Base-by-base conservation (phyloP, 2,888 invertebrate species). In the Busseola fusca region DNA sequence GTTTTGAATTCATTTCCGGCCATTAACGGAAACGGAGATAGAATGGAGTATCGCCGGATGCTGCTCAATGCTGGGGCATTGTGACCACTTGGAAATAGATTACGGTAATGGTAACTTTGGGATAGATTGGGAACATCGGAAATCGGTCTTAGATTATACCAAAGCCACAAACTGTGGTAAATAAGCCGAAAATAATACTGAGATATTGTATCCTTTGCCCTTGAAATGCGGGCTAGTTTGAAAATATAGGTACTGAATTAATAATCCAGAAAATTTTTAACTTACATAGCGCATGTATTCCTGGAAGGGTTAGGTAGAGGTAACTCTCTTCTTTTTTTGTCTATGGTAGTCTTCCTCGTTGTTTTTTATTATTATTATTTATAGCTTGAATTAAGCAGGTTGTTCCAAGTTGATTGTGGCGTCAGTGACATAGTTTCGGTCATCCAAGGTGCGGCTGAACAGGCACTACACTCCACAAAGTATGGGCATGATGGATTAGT, bases 1-100 rank as follows among this genome's bases (percentile, higher is more conserved):
- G 91, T 94, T 94, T 93, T 93, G 92, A 94, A 93, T 94, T 91
- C 91, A 94, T 94, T 93, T 93, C 93, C 93, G 91, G 86, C 88
- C 88, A 91, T 91, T 92, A 90, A 86, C 88, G 91, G 90, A 91
- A 89, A 86, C 92, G 93, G 93, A 93, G 93, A 93, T 92, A 90
- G 91, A 89, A 87, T 87, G 88, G 89, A 89, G 89, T 88, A 89
- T 89, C 86, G 86, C 89, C 91, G 93, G 92, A 92, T 90, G 88
- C 87, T 81, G 86, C 89, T 89, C 89, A 88, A 87, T 86, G 86
- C 87, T 87, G 86, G 89, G 87, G 86, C 85, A 91, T 91, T 92
- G 90, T 90, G 87, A 86, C 85, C 77, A 74, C 75, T 81, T 76
- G 60, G 74, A 75, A 76, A 85, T 83, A 76, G 75, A 80, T 80